Base-by-base conservation (phyloP, 2,888 invertebrate species). In the Drosophila phalerata region DNA sequence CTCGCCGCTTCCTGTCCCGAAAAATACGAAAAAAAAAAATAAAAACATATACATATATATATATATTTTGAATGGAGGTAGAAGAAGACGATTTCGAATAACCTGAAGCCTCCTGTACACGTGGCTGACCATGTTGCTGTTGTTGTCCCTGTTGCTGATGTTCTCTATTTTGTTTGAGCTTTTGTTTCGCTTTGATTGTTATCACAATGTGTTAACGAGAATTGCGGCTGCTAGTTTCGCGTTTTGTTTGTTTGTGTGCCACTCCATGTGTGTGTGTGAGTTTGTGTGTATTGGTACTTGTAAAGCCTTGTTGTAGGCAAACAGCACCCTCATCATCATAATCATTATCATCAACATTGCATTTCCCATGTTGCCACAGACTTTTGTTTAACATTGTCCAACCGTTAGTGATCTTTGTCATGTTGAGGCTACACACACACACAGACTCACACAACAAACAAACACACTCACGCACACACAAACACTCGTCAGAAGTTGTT, bases 101-200 rank as follows among this genome's bases (percentile, higher is more conserved):
- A 53, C 34, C 48, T 34, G 34, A 47, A 49, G 15, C 28, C 28
- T 40, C 45, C 43, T 55, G 61, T 47, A 52, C 37, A 40, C 30
- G 4, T 48, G 17, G 53, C 48, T 64, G 76, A 76, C 76, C 76
- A 76, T 30, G 73, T 60, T 51, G 58, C 53, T 55, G 60, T 8
- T 28, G 62, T 62, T 55, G 60, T 38, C 56, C 62, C 60, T 75
- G 61, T 69, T 73, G 60, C 49, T 73, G 65, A 56, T 73, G 65
- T 42, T 57, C 42, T 60, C 43, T 58, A 25, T 25, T 37, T 45
- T 47, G 45, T 60, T 66, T 76, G 49, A 70, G 80, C 82, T 82
- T 82, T 85, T 83, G 82, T 85, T 80, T 71, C 73, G 68, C 66
- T 73, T 70, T 78, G 84, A 83, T 83, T 83, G 79, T 74, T 85